Evolutionary conservation across 2,888 invertebrate species (phyloP), one percentile per base, ranked within the genome.

Genomic region (Drosophila monieri): DNA sequence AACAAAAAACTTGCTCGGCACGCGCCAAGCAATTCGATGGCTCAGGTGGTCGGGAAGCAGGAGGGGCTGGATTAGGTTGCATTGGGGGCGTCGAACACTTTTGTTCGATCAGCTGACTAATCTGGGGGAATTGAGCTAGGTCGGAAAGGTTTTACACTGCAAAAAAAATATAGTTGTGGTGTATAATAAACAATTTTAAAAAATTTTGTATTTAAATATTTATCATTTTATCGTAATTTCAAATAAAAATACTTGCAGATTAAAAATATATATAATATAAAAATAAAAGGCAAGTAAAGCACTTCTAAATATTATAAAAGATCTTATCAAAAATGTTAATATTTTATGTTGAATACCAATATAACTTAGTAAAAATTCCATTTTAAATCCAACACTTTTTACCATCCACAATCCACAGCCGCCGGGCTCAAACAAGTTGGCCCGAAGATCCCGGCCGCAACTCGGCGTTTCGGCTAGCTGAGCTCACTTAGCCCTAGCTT

Each of bases 1-100:
- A 62, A 58, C 67, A 53, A 74, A 69, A 78, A 76, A 73, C 60
- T 68, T 8, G 69, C 8, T 73, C 46, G 69, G 64, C 73, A 74
- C 73, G 73, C 73, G 73, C 62, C 61, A 66, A 30, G 25, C 18
- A 15, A 23, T 14, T 8, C 3, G 32, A 5, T 41, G 41, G 18
- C 21, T 9, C 18, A 18, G 10, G 9, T 8, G 15, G 8, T 15
- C 15, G 21, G 44, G 12, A 6, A n/a, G 25, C 8, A 8, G 2
- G 4, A 15, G 8, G 0, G 9, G 10, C 3, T 21, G 35, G 12
- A 6, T 15, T 2, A 9, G 30, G 52, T 65, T 53, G 62, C 32
- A 14, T 43, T 67, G 80, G 71, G 76, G 78, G 76, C 49, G 84
- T 80, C 80, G 37, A 84, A 80, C 84, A 76, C 68, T 37, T 66